A percentile compares a stretch with the other conserved stretches of the same genome.
Evolutionary conservation across 2,797 vertebrate species (phyloP).

Genomic region (Tamandua tetradactyla): DNA sequence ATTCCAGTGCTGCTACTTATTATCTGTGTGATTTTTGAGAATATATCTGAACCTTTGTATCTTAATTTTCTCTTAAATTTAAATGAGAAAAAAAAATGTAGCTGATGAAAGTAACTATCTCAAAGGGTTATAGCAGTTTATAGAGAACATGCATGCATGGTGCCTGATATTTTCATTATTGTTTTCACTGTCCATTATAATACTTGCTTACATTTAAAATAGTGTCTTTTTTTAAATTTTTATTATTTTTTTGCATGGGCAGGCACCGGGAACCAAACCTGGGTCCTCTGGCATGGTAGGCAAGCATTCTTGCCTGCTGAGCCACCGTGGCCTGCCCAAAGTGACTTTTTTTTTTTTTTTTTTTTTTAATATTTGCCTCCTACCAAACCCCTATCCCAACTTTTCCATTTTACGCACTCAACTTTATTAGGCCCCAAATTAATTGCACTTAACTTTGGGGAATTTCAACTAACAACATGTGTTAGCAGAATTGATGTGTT

Average conservation of each 20-base stretch:
- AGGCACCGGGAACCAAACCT: too few relatives aligned
- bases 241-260: too few relatives aligned
- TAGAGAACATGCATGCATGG: background rate
- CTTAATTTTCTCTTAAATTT: background rate
- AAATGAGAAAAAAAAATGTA: too few relatives aligned
- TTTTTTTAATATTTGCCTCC: background rate
- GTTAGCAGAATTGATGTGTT: background rate
- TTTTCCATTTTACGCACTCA: background rate
- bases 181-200: background rate
- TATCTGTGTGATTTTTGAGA: background rate
- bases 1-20: background rate
- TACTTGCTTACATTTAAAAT: background rate
- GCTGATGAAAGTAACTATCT: background rate
- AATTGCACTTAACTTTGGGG: background rate
- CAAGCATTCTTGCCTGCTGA: too few relatives aligned
- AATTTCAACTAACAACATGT: background rate
- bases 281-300: too few relatives aligned
- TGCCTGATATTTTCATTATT: background rate
- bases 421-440: background rate
- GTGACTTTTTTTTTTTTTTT: too few relatives aligned
- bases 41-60: background rate
- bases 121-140: background rate
- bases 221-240: background rate
- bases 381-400: too few relatives aligned
- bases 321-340: too few relatives aligned